phyloP scores from a whole-genome alignment of 2,797 vertebrate species.

The Phataginus tetradactyla region DNA sequence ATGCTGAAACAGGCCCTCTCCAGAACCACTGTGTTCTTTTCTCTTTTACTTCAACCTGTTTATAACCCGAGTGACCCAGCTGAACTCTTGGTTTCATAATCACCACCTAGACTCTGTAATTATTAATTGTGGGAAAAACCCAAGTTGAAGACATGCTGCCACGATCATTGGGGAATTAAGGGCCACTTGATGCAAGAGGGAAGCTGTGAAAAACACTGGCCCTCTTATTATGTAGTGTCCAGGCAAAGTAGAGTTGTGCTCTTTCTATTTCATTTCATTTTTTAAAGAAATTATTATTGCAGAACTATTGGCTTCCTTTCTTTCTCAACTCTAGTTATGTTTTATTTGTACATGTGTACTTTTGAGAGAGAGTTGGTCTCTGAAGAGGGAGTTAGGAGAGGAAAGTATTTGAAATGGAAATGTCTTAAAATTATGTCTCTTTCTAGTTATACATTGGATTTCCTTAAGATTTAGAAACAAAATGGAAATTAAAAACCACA shows the following conservation, averaged over 20 bases:
- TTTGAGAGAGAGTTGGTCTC: slow-evolving; percentile 72
- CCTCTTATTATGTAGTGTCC: slow-evolving; percentile 13
- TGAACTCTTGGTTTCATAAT: background rate
- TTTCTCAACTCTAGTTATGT: slow-evolving; percentile 63
- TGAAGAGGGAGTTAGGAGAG: slow-evolving; percentile 63
- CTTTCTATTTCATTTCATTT: background rate
- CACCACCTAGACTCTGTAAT: slow-evolving; percentile 20
- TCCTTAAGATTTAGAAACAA: slow-evolving; percentile 50
- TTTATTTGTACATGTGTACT: slow-evolving; percentile 58
- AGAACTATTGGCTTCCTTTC: slow-evolving; percentile 68
- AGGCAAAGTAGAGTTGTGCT: background rate
- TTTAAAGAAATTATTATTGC: slow-evolving; percentile 69
- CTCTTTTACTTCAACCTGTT: background rate
- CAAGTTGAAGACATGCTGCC: slow-evolving; percentile 6
- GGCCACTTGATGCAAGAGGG: background rate
- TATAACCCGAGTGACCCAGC: background rate
- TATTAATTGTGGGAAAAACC: slow-evolving; percentile 54
- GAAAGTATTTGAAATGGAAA: slow-evolving; percentile 79
- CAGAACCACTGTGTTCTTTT: background rate
- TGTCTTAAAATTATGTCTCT: slow-evolving; percentile 63
- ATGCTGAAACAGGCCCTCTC: background rate
- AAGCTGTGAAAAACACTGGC: slow-evolving; percentile 16
- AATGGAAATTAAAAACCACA: slow-evolving; percentile 58
- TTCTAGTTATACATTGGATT: slow-evolving; percentile 56
- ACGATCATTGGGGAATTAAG: slow-evolving; percentile 22